These are phyloP conservation scores for Melanerpes aurifrons DNA, from an alignment of 2,113 vertebrate genomes.

Conservation along the genomic window DNA sequence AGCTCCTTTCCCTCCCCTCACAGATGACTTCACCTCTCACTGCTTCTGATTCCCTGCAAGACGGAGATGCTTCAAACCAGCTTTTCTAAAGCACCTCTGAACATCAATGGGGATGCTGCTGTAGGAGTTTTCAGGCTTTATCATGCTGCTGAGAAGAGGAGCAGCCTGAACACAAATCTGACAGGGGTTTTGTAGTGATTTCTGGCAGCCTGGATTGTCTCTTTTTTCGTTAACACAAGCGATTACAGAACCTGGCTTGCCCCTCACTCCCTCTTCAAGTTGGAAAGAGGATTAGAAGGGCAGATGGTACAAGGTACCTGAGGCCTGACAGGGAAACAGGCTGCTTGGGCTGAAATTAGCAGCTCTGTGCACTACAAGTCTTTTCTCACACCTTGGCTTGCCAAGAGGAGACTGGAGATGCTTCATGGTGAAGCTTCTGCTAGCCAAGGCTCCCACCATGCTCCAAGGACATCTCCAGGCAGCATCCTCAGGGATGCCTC, in stretches of 20 bases:
- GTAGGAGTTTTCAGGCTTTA: background rate
- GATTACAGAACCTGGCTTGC: background rate
- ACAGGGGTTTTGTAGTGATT: background rate
- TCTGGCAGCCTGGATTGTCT: background rate
- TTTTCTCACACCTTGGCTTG: background rate
- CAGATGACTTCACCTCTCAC: background rate
- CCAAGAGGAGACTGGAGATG: background rate
- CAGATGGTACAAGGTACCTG: background rate
- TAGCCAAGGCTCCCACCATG: background rate
- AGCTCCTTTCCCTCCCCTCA: background rate
- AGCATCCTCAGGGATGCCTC: accelerated
- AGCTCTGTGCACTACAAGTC: background rate
- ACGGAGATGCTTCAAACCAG: background rate
- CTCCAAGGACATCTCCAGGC: background rate
- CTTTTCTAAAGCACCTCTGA: background rate
- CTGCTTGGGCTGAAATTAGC: slow-evolving; percentile 41
- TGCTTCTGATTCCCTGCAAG: background rate
- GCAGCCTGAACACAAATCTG: background rate
- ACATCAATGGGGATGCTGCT: background rate
- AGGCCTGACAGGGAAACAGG: background rate
- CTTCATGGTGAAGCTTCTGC: accelerated
- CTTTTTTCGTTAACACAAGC: background rate
- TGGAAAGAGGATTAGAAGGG: slow-evolving; percentile 33
- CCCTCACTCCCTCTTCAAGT: background rate
- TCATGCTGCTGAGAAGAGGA: background rate